Evolutionary conservation across 2,113 vertebrate genomes (phyloP), one percentile per base, ranked within the genome.

Genomic region (Sakesphorus luctuosus): DNA sequence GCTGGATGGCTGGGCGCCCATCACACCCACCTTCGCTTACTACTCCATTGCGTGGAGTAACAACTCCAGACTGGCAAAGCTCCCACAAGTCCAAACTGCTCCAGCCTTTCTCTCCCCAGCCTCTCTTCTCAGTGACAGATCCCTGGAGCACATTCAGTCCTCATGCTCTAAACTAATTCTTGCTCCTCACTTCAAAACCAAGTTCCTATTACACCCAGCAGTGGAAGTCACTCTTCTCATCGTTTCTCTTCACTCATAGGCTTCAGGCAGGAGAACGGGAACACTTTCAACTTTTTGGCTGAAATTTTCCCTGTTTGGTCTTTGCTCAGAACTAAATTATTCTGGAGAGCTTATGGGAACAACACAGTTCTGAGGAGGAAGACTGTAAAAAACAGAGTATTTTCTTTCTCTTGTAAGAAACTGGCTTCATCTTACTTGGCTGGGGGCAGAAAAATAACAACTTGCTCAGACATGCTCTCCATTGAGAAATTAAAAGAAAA

Each of bases 351-450:
- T 88, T 94, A 84, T 10, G 44, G 61, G 90, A 90, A 90, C 56
- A 65, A 71, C 76, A 71, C 44, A 47, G 68, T 77, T 77, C 50
- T 55, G 75, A 88, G 44, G 33, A 85, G 31, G 24, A 92, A 84
- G 68, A 68, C 28, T 1, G 1, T 43, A n/a, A 84, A 95, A 50
- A 97, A 91, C 29, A 59, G 21, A 80, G 35, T 33, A 38, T 77
- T 84, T 94, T 92, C 43, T 92, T 71, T 73, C 53, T 79, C 36
- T n/a, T 75, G 23, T 75, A 86, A 87, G 62, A 91, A 92, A 91
- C 40, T 18, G 31, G 29, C 29, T 87, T 90, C 50, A 68, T 46
- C 47, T 61, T 71, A 65, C 47, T 92, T 95, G 81, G 77, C 89
- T 89, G n/a, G 46, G 40, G 86, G 88, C 38, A 11, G 65, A 76